These are phyloP conservation scores for Pteronura brasiliensis DNA, from an alignment of 2,113 vertebrate genomes.

Conservation along the genomic window DNA sequence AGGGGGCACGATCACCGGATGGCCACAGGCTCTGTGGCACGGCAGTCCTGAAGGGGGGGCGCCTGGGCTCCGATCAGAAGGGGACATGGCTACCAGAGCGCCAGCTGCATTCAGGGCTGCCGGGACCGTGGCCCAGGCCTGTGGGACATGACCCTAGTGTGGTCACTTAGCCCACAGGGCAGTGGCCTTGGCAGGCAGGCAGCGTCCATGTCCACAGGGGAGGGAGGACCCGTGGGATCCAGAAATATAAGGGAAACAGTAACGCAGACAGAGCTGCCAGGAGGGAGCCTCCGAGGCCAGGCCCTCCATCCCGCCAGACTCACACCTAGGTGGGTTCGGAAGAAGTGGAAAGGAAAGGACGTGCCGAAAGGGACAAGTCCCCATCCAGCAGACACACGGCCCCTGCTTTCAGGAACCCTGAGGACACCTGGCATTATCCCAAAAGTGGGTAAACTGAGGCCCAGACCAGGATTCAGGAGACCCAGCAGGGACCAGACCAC, in stretches of 20 bases:
- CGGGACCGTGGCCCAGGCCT: not conserved
- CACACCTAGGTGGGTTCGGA: not conserved
- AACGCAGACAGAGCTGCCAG: not conserved
- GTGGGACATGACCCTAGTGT: not conserved
- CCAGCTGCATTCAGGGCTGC: too few relatives aligned
- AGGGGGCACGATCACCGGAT: not conserved
- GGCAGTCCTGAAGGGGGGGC: too few relatives aligned
- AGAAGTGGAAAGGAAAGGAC: not conserved
- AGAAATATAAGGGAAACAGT: not conserved
- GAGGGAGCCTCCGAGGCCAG: not conserved
- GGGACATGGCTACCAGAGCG: not conserved
- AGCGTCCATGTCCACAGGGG: not conserved
- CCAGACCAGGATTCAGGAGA: not conserved
- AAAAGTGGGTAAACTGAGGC: not conserved
- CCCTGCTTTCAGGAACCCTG: not conserved
- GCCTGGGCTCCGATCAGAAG: not conserved
- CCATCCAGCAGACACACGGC: not conserved
- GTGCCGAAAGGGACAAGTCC: not conserved
- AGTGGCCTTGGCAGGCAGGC: not conserved
- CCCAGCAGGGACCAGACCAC: not conserved
- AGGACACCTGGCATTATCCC: not conserved
- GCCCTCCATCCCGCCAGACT: not conserved
- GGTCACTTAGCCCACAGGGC: not conserved
- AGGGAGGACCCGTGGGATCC: not conserved
- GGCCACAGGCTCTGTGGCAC: not conserved